Percentiles rank a stretch among this genome's conserved stretches.
Evolutionary conservation across 2,797 vertebrate genomes (phyloP).

Genomic region (Apogon hyalosoma): DNA sequence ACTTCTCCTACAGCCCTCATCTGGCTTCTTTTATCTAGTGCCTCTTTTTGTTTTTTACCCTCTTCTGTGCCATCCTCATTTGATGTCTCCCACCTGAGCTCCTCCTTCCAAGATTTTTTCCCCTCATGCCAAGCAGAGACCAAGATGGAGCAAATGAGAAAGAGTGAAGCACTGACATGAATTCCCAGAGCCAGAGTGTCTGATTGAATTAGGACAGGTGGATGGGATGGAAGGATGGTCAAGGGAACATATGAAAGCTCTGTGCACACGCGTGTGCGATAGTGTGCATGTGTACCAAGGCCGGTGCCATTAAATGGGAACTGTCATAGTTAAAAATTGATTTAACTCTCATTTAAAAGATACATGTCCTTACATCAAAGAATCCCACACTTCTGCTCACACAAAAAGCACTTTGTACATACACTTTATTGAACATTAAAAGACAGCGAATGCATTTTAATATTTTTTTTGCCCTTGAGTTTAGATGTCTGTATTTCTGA

Average conservation of each 20-base stretch:
- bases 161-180: conserved; percentile 43
- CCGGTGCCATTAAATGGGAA: conserved; percentile 40
- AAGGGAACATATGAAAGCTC: conserved; percentile 38
- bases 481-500: neutral
- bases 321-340: conserved; percentile 52
- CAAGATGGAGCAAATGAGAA: conserved; percentile 37
- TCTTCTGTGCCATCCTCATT: conserved; percentile 21
- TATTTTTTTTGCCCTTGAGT: neutral
- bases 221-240: conserved; percentile 24
- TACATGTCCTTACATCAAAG: conserved; percentile 15
- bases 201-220: conserved; percentile 56
- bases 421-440: neutral
- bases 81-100: conserved; percentile 44
- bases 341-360: conserved; percentile 44
- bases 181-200: conserved; percentile 52
- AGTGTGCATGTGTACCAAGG: conserved; percentile 35
- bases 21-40: conserved; percentile 15
- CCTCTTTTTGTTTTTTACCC: conserved; percentile 32
- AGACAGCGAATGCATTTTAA: neutral
- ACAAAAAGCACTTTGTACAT: conserved; percentile 13
- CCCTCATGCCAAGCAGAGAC: conserved; percentile 21
- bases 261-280: conserved; percentile 1
- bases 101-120: conserved; percentile 22
- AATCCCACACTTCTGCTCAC: neutral
- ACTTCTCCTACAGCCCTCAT: conserved; percentile 14